Percentiles rank a stretch among this genome's conserved stretches.
These are phyloP conservation scores for Ammodytes dubius DNA, from an alignment of 2,113 vertebrate genomes.

Conservation along the genomic window DNA sequence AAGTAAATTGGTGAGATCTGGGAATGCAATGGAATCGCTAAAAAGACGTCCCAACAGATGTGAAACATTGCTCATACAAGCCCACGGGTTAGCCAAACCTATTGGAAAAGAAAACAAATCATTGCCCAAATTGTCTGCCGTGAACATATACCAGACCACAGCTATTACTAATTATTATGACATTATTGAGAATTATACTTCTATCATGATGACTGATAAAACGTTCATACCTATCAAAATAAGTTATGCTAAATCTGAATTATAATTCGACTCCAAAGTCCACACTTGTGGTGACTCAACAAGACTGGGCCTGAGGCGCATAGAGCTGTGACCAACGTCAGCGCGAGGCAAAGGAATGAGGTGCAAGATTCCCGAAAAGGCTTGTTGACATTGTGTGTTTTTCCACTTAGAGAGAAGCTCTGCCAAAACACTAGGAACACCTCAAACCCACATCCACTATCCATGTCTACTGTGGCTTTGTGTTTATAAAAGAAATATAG, in stretches of 20 bases:
- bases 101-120: not conserved
- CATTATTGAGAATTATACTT: not conserved
- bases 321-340: constrained; percentile 19
- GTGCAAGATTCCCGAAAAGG: constrained; percentile 52
- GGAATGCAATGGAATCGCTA: not conserved
- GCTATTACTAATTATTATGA: not conserved
- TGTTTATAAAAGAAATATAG: constrained; percentile 39
- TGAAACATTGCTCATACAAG: not conserved
- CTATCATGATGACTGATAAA: not conserved
- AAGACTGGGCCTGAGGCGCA: constrained; percentile 24
- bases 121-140: not conserved
- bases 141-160: not conserved
- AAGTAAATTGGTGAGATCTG: not conserved
- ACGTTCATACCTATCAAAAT: not conserved
- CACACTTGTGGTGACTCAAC: constrained; percentile 11
- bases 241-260: not conserved
- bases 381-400: constrained; percentile 71
- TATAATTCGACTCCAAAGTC: not conserved
- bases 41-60: not conserved
- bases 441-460: constrained; percentile 73
- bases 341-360: constrained; percentile 27
- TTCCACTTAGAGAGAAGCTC: constrained; percentile 54
- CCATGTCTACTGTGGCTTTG: constrained; percentile 56
- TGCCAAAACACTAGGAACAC: constrained; percentile 65
- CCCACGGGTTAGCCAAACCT: not conserved